Base-by-base conservation (phyloP, 2,888 invertebrate species). In the Agonopterix subpropinquella region DNA sequence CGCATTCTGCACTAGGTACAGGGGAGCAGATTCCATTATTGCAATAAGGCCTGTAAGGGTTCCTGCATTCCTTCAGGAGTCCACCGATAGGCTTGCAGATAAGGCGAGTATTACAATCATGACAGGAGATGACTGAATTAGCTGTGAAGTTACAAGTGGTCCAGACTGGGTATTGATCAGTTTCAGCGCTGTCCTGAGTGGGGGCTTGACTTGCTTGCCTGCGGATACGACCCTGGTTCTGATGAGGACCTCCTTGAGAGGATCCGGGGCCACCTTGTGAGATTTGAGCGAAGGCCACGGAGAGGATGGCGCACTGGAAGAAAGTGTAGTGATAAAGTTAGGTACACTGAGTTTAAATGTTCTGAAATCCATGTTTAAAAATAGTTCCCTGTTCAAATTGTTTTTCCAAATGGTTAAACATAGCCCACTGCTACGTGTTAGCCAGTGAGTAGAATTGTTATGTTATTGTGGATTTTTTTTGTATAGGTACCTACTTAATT, bases 61-160 rank as follows among this genome's bases (percentile, higher is more conserved):
- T 61, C 0, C 50, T 43, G 55, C 84, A 84, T 1, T 51, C 7
- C 15, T 60, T 64, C 11, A 80, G 49, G 5, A 78, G 41, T 0
- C 80, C 80, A 4, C 76, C 77, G 5, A 71, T 37, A 2, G 67
- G 67, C 44, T 77, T 77, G 57, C 83, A 81, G 11, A 80, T 69
- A 28, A 77, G 35, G 2, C 68, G 66, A 2, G 77, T 79, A 39
- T 54, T 65, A 58, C 78, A 82, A 50, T 79, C 70, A 2, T 67
- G 52, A 51, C 81, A 81, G 1, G 73, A 70, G 8, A 73, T 52
- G 18, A 52, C 57, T 0, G 70, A 63, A 0, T 52, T 52, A 0
- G 56, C 52, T 5, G 62, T 61, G 46, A 55, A 39, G 52, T 76
- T 66, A 44, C 80, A 80, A 2, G 69, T 28, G 0, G 65, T 67